Conservation (phyloP, 2,113 vertebrate genomes). For the Condylura cristata region DNA sequence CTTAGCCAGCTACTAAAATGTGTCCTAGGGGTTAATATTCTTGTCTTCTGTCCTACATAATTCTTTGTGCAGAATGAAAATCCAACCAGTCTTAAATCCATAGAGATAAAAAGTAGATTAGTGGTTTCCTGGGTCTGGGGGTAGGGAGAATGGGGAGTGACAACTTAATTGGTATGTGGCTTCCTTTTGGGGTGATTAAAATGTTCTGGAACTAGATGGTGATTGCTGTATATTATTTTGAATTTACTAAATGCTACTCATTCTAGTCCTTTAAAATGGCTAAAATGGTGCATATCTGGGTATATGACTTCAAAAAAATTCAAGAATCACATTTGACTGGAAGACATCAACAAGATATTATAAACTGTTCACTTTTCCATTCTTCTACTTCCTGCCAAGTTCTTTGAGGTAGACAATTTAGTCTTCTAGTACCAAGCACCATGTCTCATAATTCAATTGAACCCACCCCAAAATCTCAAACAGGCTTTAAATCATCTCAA, state of each 20-base stretch:
- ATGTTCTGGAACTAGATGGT: not conserved
- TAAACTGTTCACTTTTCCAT: not conserved
- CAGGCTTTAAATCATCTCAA: not conserved
- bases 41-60: conserved; percentile 1
- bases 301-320: not conserved
- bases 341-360: not conserved
- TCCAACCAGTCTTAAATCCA: conserved; percentile 31
- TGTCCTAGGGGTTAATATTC: not conserved
- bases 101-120: conserved; percentile 26
- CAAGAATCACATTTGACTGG: not conserved
- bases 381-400: not conserved
- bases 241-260: not conserved
- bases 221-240: not conserved
- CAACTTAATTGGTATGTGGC: not conserved
- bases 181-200: not conserved
- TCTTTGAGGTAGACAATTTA: not conserved
- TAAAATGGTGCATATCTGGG: not conserved
- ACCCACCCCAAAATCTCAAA: not conserved
- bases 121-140: not conserved
- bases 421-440: not conserved
- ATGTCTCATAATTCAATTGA: not conserved
- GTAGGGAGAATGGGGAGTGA: not conserved
- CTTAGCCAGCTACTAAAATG: not conserved
- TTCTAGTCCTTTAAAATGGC: not conserved
- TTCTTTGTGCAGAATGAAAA: conserved; percentile 21